phyloP scores from a whole-genome alignment of 1,140 invertebrate genomes.

The Sipha flava region DNA sequence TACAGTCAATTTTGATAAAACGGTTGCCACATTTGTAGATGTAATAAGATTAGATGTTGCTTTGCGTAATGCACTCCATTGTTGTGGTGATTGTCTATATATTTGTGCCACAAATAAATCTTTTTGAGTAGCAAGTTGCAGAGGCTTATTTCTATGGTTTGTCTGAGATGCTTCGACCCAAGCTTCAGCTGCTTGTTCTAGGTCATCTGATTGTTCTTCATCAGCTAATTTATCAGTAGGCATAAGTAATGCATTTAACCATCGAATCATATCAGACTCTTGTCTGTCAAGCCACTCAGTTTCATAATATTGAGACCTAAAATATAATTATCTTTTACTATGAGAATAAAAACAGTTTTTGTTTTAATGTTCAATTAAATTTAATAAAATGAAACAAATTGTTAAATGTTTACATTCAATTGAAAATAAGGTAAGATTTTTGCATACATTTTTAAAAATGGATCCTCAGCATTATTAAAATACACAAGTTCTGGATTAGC shows the following conservation, averaged over 20 bases:
- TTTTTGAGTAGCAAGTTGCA: background rate
- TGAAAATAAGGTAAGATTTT: no score
- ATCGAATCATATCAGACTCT: slow-evolving; percentile 71
- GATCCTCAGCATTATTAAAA: slow-evolving; percentile 15
- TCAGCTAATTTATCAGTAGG: slow-evolving; percentile 58
- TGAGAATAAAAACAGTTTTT: background rate
- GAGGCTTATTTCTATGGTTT: background rate
- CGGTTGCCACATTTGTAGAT: slow-evolving; percentile 50
- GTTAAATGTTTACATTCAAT: no score
- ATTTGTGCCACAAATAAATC: slow-evolving; percentile 14
- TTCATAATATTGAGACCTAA: slow-evolving; percentile 34
- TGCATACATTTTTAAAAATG: slow-evolving; percentile 29
- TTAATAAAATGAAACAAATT: no score
- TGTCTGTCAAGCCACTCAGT: slow-evolving; percentile 64
- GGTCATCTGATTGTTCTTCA: slow-evolving; percentile 36
- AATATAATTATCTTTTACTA: background rate
- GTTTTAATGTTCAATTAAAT: no score
- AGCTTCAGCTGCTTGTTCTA: background rate
- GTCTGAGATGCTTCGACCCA: background rate
- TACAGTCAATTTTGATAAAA: slow-evolving; percentile 52
- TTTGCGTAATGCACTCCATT: slow-evolving; percentile 56
- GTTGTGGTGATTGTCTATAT: slow-evolving; percentile 25
- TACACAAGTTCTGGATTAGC: slow-evolving; percentile 1
- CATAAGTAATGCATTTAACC: slow-evolving; percentile 78
- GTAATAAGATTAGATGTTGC: slow-evolving; percentile 53